A percentile compares a stretch with the other conserved stretches of the same genome.
Conservation (phyloP, 2,113 vertebrate genomes). For the Anolis sagrei region DNA sequence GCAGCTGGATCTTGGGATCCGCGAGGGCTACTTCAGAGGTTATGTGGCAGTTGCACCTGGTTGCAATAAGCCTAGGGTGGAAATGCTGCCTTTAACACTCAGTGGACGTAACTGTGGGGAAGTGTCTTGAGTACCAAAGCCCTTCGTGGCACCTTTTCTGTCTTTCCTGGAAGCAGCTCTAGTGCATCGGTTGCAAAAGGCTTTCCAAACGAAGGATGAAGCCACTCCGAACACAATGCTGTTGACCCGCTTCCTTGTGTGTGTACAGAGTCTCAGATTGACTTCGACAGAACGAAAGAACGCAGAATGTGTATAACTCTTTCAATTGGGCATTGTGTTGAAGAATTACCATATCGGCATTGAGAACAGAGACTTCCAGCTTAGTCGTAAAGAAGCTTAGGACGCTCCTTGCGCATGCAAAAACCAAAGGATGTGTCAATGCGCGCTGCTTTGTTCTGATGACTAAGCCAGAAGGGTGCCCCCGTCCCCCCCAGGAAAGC, state of each 20-base stretch:
- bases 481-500: conserved; percentile 42
- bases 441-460: conserved; percentile 58
- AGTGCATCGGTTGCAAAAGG: neutral
- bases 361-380: conserved; percentile 54
- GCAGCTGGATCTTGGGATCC: too few relatives aligned
- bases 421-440: conserved; percentile 47
- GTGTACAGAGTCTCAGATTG: conserved; percentile 31
- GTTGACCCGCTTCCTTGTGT: neutral
- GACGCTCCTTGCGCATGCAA: conserved; percentile 15
- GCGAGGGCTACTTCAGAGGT: neutral
- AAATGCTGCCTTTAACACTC: neutral
- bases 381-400: conserved; percentile 63
- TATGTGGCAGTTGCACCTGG: neutral
- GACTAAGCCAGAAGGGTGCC: conserved; percentile 56
- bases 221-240: neutral
- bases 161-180: neutral
- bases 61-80: neutral
- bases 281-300: neutral
- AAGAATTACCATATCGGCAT: conserved; percentile 36
- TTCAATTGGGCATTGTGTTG: conserved; percentile 40
- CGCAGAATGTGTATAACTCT: conserved; percentile 12
- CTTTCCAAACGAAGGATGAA: neutral
- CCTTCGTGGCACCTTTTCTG: neutral
- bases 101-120: neutral
- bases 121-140: neutral